These are phyloP conservation scores for Drosophila meridiana DNA, from an alignment of 2,888 invertebrate genomes.

Conservation along the genomic window DNA sequence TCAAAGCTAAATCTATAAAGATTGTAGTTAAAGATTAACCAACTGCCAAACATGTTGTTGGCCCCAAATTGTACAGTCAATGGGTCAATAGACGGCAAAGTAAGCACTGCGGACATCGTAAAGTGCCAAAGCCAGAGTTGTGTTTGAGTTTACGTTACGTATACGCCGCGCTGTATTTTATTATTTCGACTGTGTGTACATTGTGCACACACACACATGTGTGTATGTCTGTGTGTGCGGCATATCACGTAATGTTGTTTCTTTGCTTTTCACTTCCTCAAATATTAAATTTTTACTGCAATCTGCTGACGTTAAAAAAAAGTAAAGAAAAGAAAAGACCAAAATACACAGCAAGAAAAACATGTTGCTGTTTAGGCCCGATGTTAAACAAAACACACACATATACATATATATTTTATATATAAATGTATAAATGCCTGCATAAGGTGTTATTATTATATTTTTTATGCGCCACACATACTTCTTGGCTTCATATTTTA, in stretches of 20 bases:
- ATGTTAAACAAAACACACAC: constrained; percentile 10
- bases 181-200: constrained; percentile 52
- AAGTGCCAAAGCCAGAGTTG: constrained; percentile 49
- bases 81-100: constrained; percentile 59
- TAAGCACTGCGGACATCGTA: constrained; percentile 76
- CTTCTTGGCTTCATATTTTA: constrained; percentile 63
- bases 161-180: constrained; percentile 61
- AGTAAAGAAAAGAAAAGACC: constrained; percentile 3
- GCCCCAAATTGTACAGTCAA: constrained; percentile 29
- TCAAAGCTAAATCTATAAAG: constrained; percentile 5
- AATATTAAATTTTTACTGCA: constrained; percentile 72
- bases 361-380: constrained; percentile 42
- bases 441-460: constrained; percentile 73
- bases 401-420: not conserved
- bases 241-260: constrained; percentile 73
- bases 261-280: constrained; percentile 72
- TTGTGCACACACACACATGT: constrained; percentile 19
- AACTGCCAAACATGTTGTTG: constrained; percentile 3
- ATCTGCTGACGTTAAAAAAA: constrained; percentile 39
- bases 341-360: constrained; percentile 28
- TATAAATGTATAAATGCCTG: constrained; percentile 3
- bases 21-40: constrained; percentile 4
- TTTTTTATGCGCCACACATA: constrained; percentile 70
- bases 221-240: constrained; percentile 35
- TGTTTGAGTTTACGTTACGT: constrained; percentile 54